These are phyloP conservation scores for Eufriesea mexicana DNA, from an alignment of 1,140 invertebrate genomes.

Conservation along the genomic window DNA sequence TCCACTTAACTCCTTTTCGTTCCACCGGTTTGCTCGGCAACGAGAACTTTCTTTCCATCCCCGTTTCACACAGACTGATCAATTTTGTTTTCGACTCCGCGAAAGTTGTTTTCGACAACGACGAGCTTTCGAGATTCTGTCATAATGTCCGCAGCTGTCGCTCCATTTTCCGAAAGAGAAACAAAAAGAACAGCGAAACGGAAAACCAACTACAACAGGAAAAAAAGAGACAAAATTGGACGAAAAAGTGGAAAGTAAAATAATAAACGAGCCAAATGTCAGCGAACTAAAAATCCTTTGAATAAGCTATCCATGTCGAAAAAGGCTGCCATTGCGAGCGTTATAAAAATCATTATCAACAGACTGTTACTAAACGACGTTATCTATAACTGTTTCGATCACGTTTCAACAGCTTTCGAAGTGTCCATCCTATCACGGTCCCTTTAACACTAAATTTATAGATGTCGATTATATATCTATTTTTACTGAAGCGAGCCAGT, in stretches of 20 bases:
- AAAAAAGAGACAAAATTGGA: not conserved
- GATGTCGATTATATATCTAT: no score
- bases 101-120: constrained; percentile 14
- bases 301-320: not conserved
- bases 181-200: not conserved
- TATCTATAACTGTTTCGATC: no score
- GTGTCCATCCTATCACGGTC: no score
- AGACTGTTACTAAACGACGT: no score
- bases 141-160: not conserved
- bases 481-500: no score
- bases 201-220: no score
- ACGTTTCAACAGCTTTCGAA: no score
- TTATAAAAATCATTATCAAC: no score
- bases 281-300: not conserved
- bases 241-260: not conserved
- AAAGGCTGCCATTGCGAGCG: not conserved
- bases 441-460: no score
- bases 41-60: constrained; percentile 22
- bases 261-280: not conserved
- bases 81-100: constrained; percentile 27
- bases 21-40: constrained; percentile 27
- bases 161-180: not conserved
- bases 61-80: constrained; percentile 31
- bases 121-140: constrained; percentile 16
- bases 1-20: constrained; percentile 36